phyloP scores from a whole-genome alignment of 2,888 invertebrate genomes.

The Callimorpha dominula region DNA sequence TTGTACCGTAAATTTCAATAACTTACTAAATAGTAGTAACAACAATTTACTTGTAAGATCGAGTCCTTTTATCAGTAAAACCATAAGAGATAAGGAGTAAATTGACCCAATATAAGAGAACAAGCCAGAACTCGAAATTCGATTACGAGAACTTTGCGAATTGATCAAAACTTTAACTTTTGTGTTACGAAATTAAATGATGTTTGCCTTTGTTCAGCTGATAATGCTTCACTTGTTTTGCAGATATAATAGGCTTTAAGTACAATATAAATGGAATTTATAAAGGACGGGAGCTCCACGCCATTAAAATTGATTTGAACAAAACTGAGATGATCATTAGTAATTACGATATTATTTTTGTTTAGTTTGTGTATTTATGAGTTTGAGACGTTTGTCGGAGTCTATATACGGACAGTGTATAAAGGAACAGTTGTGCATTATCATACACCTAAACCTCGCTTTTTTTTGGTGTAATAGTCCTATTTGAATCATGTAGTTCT shows the following conservation, averaged over 20 bases:
- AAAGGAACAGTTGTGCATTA: no score
- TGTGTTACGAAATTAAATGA: conserved; percentile 41
- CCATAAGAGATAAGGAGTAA: conserved; percentile 14
- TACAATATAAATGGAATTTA: conserved; percentile 6
- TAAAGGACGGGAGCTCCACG: not conserved
- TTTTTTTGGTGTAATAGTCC: no score
- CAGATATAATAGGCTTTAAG: not conserved
- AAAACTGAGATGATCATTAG: not conserved
- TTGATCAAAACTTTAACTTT: conserved; percentile 47
- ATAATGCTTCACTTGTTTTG: conserved; percentile 20
- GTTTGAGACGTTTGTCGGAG: no score
- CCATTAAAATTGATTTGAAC: not conserved
- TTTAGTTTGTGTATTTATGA: no score
- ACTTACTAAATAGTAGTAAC: not conserved
- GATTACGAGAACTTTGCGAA: conserved; percentile 46
- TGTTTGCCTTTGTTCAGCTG: conserved; percentile 34
- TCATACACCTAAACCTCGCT: no score
- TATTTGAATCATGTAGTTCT: no score
- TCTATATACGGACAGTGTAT: no score
- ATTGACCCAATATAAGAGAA: conserved; percentile 23
- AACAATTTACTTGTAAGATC: not conserved
- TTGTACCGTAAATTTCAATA: not conserved
- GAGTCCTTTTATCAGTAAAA: conserved; percentile 1
- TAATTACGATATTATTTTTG: no score
- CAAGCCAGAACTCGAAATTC: conserved; percentile 37